Evolutionary conservation across 2,797 vertebrate genomes (phyloP).

Genomic region (Sebastes vulpes): DNA sequence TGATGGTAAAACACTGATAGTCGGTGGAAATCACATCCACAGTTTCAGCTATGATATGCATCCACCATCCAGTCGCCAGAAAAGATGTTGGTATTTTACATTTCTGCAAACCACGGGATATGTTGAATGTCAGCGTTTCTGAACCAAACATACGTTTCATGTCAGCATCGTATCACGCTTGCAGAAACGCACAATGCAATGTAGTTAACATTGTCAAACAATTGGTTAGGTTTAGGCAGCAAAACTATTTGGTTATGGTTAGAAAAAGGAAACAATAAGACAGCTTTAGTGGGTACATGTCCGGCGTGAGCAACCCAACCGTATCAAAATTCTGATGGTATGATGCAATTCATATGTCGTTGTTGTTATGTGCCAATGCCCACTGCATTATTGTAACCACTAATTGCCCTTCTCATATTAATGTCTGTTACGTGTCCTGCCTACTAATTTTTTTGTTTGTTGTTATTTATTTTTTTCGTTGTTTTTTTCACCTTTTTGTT

Average conservation of each 20-base stretch:
- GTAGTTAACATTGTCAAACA: background rate
- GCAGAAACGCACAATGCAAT: background rate
- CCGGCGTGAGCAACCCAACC: too few species aligned
- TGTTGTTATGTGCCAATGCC: too few species aligned
- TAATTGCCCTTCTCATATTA: too few species aligned
- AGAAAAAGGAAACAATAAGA: background rate
- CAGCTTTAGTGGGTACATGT: too few species aligned
- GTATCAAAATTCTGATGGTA: too few species aligned
- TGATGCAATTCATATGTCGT: too few species aligned
- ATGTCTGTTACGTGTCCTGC: too few species aligned
- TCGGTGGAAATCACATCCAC: slow-evolving; percentile 5
- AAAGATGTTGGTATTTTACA: background rate
- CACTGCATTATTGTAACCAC: too few species aligned
- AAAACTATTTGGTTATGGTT: background rate
- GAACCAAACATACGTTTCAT: background rate
- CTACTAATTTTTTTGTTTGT: too few species aligned
- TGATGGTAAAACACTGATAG: slow-evolving; percentile 10
- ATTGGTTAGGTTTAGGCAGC: background rate
- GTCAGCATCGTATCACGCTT: background rate
- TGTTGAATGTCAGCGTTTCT: background rate
- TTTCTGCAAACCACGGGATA: background rate
- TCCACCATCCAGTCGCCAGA: background rate
- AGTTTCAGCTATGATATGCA: background rate
- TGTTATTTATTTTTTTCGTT: too few species aligned
- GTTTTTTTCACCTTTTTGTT: too few species aligned